Evolutionary conservation across 2,888 invertebrate species (phyloP), one percentile per base, ranked within the genome.

Genomic region (Drosophila eohydei): DNA sequence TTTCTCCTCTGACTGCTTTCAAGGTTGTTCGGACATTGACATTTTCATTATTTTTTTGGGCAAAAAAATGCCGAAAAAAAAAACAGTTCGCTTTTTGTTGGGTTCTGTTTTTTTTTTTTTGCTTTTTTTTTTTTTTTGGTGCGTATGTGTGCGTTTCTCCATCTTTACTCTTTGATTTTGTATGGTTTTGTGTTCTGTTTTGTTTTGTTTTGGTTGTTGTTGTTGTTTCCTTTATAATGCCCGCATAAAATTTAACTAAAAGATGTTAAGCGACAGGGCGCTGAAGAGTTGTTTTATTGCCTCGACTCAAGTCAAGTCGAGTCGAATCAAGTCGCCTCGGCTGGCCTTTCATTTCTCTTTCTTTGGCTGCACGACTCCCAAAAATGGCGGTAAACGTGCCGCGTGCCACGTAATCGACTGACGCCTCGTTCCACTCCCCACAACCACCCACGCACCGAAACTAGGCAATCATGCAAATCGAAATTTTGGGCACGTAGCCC

Each of bases 1-100:
- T 91, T 84, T 88, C 84, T 84, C 84, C 84, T 91, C 85, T 90
- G 90, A 86, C 87, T 90, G 91, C 92, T 92, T 92, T 92, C 93
- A 93, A 93, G 93, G 93, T 93, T 93, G 92, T 92, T 92, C 91
- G 93, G 92, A 86, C 93, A 92, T 93, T 93, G 93, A 93, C 93
- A 92, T 90, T 92, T 88, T 88, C 82, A 87, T 88, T 88, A 83
- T 87, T 86, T 81, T 81, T 85, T 88, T 81, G 72, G 82, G 79
- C 78, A 76, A 74, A 54, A 40, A 40, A 81, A 86, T 62, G 16
- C 30, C 43, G 58, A 58, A 63, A 71, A 68, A n/a, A 54, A 67
- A 79, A 75, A 74, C 54, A 56, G 66, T 80, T 65, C 66, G 72
- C 62, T 62, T 76, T 67, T 83, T 70, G 78, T 78, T 75, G 55